Evolutionary conservation across 2,888 invertebrate genomes (phyloP), one percentile per base, ranked within the genome.

Genomic region (Leptinotarsa rubiginosa): DNA sequence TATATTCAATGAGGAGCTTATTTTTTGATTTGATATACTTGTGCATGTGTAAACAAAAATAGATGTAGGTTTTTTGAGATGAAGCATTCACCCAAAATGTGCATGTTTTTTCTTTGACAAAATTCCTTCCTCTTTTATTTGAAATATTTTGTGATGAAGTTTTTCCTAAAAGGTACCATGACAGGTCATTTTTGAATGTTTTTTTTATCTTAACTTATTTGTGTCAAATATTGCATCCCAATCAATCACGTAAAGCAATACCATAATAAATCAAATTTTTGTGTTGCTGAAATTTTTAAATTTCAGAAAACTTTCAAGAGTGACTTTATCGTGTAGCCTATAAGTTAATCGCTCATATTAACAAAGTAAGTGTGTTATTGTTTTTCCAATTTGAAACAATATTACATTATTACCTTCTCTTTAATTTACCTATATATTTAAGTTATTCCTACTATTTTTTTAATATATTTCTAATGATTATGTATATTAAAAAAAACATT

Each of bases 11-110:
- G 52, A 75, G 68, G 62, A 75, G 75, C 70, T 73, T 75, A 75
- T 75, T 75, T 75, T 75, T 70, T 69, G 72, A 75, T 52, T 73
- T 54, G 64, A 72, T 72, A 73, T 66, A 72, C 47, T 64, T 66
- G 31, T 56, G 65, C 47, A 65, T 64, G 56, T 72, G 22, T 62
- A 70, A 75, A 65, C 69, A 20, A 50, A 13, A 66, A 25, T 74
- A 59, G 59, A 59, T 59, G 65, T 72, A 52, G 56, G 47, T 66
- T 67, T 72, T 54, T 66, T 65, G 3, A 47, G 16, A 41, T 54
- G 18, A 54, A n/a, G 22, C 25, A 54, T 54, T 41, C 31, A 54
- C 54, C 18, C 41, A 54, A 31, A 18, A 68, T 41, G 69, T 66
- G 65, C 65, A 69, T 66, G 69, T 68, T 66, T 18, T 20, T 50